Percentiles rank a stretch among this genome's conserved stretches.
These are phyloP conservation scores for Frieseomelitta varia DNA, from an alignment of 1,140 invertebrate genomes.

Conservation along the genomic window DNA sequence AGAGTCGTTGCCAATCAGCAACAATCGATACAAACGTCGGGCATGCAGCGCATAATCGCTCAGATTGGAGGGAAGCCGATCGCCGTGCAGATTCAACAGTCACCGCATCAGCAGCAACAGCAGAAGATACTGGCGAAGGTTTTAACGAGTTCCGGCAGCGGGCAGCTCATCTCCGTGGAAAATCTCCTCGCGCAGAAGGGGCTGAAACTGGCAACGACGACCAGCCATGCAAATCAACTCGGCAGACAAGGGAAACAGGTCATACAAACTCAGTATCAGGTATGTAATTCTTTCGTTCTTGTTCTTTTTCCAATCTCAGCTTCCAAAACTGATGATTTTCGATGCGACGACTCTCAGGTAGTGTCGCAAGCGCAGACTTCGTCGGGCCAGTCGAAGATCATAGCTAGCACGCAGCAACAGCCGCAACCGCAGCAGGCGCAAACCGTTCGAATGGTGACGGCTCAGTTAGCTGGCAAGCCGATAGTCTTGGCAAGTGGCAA, in stretches of 20 bases:
- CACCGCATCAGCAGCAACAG: conserved; percentile 76
- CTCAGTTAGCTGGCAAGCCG: conserved; percentile 86
- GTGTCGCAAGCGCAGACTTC: conserved; percentile 77
- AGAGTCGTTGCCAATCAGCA: conserved; percentile 66
- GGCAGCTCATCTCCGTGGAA: conserved; percentile 87
- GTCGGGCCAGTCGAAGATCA: conserved; percentile 77
- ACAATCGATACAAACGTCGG: conserved; percentile 70
- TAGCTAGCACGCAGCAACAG: conserved; percentile 75
- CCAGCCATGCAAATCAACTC: conserved; percentile 73
- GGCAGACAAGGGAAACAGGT: conserved; percentile 79
- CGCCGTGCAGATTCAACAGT: conserved; percentile 80
- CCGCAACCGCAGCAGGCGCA: conserved; percentile 69
- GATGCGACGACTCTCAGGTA: conserved; percentile 63
- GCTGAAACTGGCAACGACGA: conserved; percentile 75
- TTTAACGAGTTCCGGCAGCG: conserved; percentile 83
- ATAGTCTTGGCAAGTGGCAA: conserved; percentile 84
- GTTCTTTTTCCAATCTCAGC: not conserved
- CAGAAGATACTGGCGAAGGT: conserved; percentile 84
- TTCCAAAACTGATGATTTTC: not conserved
- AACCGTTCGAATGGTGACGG: conserved; percentile 83
- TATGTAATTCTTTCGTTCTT: conserved; percentile 15
- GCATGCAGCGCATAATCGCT: conserved; percentile 81
- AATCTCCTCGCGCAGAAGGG: conserved; percentile 85
- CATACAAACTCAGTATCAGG: conserved; percentile 80
- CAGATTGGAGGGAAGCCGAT: conserved; percentile 81